Conservation (phyloP, 2,113 vertebrate species). For the Pedionomus torquatus region DNA sequence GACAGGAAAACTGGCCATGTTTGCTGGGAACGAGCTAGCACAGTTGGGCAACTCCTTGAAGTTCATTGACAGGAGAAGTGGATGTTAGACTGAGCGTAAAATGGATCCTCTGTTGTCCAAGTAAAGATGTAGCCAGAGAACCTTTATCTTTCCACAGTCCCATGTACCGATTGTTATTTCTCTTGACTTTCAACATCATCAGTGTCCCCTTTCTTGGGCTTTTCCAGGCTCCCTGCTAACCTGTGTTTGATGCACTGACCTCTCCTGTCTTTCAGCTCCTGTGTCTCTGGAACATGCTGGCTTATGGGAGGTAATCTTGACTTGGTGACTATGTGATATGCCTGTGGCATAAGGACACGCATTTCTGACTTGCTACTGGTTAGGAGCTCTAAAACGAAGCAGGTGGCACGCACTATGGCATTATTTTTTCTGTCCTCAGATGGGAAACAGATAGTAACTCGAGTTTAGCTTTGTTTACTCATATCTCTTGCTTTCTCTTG, state of each 20-base stretch:
- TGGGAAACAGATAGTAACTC: background rate
- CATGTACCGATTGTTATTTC: background rate
- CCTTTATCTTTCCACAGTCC: background rate
- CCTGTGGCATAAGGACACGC: rapidly evolving
- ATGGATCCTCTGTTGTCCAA: background rate
- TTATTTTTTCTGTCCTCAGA: background rate
- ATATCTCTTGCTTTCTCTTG: background rate
- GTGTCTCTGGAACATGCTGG: background rate
- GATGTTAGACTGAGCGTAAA: background rate
- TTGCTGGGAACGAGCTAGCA: background rate
- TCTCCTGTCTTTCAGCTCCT: background rate
- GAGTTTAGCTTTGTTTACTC: background rate
- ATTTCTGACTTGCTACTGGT: background rate
- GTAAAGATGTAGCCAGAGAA: background rate
- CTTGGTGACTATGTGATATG: background rate
- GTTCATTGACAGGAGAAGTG: background rate
- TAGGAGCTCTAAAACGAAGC: background rate
- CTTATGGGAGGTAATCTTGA: background rate
- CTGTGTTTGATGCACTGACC: rapidly evolving
- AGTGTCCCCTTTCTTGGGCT: background rate
- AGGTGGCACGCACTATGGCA: background rate
- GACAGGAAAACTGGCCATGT: background rate
- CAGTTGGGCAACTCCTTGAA: background rate
- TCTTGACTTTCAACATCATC: background rate
- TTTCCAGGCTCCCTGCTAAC: background rate